A percentile compares a stretch with the other conserved stretches of the same genome.
Evolutionary conservation across 2,797 vertebrate genomes (phyloP).

Genomic region (Paratrypauchen microcephalus): DNA sequence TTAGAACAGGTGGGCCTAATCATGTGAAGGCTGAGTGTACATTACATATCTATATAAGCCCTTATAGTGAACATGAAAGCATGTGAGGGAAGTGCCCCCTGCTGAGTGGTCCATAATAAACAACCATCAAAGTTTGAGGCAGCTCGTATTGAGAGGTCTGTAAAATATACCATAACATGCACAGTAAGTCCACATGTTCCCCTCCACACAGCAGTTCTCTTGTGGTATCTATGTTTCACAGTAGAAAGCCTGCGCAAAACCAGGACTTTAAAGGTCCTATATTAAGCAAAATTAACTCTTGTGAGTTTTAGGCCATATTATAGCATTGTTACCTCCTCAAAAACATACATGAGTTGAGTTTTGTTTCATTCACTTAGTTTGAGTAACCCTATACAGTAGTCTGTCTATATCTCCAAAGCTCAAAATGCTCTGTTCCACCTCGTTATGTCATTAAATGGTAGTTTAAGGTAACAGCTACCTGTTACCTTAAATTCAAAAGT

Average conservation of each 20-base stretch:
- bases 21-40: not conserved
- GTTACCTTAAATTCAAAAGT: no score
- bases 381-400: no score
- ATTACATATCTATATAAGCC: not conserved
- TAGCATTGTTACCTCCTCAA: no score
- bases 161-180: not conserved
- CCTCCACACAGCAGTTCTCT: not conserved
- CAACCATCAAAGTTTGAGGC: constrained; percentile 2
- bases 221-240: not conserved
- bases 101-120: not conserved
- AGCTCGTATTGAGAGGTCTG: not conserved
- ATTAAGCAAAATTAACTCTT: no score
- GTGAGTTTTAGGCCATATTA: no score
- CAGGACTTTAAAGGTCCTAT: not conserved
- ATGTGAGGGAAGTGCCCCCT: not conserved
- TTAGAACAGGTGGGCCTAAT: not conserved
- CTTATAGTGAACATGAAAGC: constrained; percentile 1
- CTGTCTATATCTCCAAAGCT: no score
- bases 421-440: no score
- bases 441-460: no score
- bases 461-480: no score
- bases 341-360: no score
- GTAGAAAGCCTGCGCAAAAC: not conserved
- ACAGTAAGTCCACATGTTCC: not conserved
- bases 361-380: no score